Evolutionary conservation across 1,140 invertebrate species (phyloP).

Genomic region (Drosophila nasuta): DNA sequence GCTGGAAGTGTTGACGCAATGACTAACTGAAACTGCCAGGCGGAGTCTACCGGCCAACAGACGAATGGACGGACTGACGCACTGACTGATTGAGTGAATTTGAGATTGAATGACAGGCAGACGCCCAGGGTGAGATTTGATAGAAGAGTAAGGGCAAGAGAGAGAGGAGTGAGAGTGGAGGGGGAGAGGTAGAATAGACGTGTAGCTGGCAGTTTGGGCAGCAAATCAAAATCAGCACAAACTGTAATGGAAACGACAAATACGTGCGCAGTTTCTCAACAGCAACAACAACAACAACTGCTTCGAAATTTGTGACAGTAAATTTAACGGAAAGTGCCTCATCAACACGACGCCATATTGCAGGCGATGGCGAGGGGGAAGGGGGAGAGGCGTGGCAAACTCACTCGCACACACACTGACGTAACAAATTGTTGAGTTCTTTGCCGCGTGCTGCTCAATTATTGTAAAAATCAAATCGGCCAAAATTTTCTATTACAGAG

Average conservation of each 20-base stretch:
- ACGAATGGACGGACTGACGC: slow-evolving; percentile 25
- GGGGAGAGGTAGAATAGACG: neutral
- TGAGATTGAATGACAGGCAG: slow-evolving; percentile 75
- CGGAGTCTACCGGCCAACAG: slow-evolving; percentile 61
- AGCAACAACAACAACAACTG: slow-evolving; percentile 25
- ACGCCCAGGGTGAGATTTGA: slow-evolving; percentile 4
- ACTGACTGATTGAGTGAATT: slow-evolving; percentile 81
- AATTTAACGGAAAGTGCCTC: slow-evolving; percentile 61
- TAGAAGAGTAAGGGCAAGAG: neutral
- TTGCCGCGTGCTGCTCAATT: slow-evolving; percentile 31
- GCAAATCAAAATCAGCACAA: slow-evolving; percentile 82
- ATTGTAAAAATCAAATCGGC: slow-evolving; percentile 40
- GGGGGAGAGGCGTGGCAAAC: neutral
- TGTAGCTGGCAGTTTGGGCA: slow-evolving; percentile 50
- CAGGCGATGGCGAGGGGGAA: neutral
- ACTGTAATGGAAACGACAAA: slow-evolving; percentile 83
- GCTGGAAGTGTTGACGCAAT: slow-evolving; percentile 73
- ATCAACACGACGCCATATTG: slow-evolving; percentile 34
- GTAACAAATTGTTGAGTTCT: slow-evolving; percentile 37
- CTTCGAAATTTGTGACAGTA: slow-evolving; percentile 60
- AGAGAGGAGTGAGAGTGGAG: neutral
- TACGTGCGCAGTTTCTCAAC: slow-evolving; percentile 72
- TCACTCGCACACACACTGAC: slow-evolving; percentile 19
- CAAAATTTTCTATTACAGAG: slow-evolving; percentile 56
- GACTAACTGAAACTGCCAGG: slow-evolving; percentile 75